phyloP scores from a whole-genome alignment of 30 jellyfish, hydroid and myxozoan genomes.

The Mastigias papua region DNA sequence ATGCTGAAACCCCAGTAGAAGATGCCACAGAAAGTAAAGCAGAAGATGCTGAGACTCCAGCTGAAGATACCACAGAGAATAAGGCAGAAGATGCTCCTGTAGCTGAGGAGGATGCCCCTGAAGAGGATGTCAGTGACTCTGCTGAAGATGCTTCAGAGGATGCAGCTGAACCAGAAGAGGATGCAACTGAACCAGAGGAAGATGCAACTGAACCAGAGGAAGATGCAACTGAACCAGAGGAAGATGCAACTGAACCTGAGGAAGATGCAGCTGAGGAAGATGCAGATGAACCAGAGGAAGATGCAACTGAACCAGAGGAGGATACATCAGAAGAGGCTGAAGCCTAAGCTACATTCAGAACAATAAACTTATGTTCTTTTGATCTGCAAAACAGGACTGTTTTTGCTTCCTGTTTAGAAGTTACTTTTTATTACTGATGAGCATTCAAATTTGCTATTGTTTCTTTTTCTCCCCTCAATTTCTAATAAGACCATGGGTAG shows the following conservation, averaged over 20 bases:
- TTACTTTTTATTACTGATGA: not conserved
- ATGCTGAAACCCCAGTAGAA: not conserved
- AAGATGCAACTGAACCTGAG: not conserved
- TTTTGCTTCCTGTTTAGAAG: not conserved
- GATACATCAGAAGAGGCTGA: slow-evolving; percentile 4
- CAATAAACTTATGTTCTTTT: not conserved
- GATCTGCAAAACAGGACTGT: not conserved
- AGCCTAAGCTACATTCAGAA: not conserved
- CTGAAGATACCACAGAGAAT: slow-evolving; percentile 31
- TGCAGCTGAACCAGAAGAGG: not conserved
- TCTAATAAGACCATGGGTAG: too few species aligned
- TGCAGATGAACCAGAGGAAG: not conserved
- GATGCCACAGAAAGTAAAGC: not conserved
- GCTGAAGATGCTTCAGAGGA: too few species aligned
- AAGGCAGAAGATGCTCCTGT: slow-evolving; percentile 20
- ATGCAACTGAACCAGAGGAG: not conserved
- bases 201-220: not conserved
- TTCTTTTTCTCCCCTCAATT: not conserved
- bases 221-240: not conserved
- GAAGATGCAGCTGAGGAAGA: not conserved
- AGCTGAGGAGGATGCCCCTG: slow-evolving; percentile 2
- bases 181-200: not conserved
- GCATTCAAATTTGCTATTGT: not conserved
- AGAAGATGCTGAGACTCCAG: slow-evolving; percentile 40
- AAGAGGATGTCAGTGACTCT: not conserved